Evolutionary conservation across 2,113 vertebrate species (phyloP).

Genomic region (Corythoichthys haematopterus): DNA sequence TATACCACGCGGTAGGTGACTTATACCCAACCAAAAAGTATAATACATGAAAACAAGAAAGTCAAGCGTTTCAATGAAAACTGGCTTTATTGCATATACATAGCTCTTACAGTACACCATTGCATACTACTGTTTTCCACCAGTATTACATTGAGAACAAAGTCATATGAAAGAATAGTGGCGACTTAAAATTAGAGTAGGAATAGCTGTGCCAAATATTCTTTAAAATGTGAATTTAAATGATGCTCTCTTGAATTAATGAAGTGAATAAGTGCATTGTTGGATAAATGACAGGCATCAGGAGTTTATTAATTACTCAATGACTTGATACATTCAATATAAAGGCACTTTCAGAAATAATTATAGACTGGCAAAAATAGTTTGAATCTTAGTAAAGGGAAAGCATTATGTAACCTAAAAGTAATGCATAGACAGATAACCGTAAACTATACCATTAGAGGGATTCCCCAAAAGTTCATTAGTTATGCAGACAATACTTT

Average conservation of each 20-base stretch:
- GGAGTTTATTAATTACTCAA: slow-evolving; percentile 3
- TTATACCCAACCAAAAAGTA: no score
- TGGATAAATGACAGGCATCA: slow-evolving; percentile 34
- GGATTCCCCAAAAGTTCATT: slow-evolving; percentile 3
- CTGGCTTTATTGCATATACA: slow-evolving; percentile 60
- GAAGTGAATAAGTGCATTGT: slow-evolving; percentile 51
- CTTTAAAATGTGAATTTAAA: slow-evolving; percentile 47
- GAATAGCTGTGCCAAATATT: slow-evolving; percentile 1
- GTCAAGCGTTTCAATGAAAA: slow-evolving; percentile 29
- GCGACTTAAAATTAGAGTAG: slow-evolving; percentile 13
- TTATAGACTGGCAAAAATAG: slow-evolving; percentile 16
- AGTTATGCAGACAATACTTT: neutral
- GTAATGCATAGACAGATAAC: slow-evolving; percentile 13
- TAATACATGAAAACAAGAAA: neutral
- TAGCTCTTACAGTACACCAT: slow-evolving; percentile 39
- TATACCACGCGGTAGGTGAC: no score
- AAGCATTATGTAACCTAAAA: slow-evolving; percentile 2
- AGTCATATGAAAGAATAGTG: slow-evolving; percentile 27
- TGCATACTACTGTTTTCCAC: slow-evolving; percentile 19
- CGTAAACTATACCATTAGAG: slow-evolving; percentile 10
- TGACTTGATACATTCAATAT: slow-evolving; percentile 35
- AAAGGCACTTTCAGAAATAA: slow-evolving; percentile 44
- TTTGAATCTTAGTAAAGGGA: neutral
- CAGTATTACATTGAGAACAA: slow-evolving; percentile 15
- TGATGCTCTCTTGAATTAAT: slow-evolving; percentile 46